Base-by-base conservation (phyloP, 2,888 invertebrate genomes). In the Phalangium opilio region DNA sequence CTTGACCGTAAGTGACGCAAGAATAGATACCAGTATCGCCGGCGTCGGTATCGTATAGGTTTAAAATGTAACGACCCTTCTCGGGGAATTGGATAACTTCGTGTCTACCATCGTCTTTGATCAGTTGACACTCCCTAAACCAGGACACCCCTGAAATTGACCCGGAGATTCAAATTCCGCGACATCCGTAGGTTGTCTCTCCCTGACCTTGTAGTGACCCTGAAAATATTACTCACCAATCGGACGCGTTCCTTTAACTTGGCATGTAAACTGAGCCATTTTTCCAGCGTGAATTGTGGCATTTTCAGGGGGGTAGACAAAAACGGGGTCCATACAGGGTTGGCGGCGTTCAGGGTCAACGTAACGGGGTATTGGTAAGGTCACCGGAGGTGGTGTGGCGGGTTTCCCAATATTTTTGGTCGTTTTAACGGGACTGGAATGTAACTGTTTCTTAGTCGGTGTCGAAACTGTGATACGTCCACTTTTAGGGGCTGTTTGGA, bases 21-120 rank as follows among this genome's bases (percentile, higher is more conserved):
- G 63, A 61, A 55, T 64, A 67, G 38, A 58, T 60, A 36, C 65
- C 67, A 38, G 58, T 56, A 43, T 61, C 62, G 15, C 50, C 42
- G 38, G 53, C 50, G 36, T 53, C 49, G 3, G 58, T 53, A 36
- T 56, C 55, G 45, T 59, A 59, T 20, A 61, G 51, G 42, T 60
- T 54, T 27, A 61, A 52, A 20, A 56, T 53, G 44, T 56, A 50
- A n/a, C 41, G 41, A n/a, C 51, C 50, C 15, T 50, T 52, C 21
- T 39, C 39, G 10, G 50, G 49, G 42, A 51, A 55, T 14, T 27
- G 4, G 27, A 27, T 8, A 4, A 58, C 50, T 49, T 54, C 50
- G 32, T 45, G 41, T 20, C 52, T 53, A 17, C 48, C 54, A 34
- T 50, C 52, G 10, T 50, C 41, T 46, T 51, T 52, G 15, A 59